Percentiles rank a stretch among this genome's conserved stretches.
Conservation (phyloP, 1,140 invertebrate species). For the Samia ricini region DNA sequence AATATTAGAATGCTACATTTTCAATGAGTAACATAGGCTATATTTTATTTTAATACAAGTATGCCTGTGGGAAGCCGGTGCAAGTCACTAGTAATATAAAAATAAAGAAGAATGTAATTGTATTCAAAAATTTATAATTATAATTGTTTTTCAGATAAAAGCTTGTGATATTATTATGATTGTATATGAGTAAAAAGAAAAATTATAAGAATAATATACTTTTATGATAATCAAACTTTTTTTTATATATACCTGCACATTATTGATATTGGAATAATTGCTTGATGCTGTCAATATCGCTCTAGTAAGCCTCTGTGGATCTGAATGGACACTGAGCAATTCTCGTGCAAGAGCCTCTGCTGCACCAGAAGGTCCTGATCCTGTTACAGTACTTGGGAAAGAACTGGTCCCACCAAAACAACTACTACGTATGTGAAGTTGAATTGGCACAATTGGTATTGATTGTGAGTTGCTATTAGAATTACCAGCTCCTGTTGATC, state of each 20-base stretch:
- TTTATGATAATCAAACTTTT: neutral
- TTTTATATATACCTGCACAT: constrained; percentile 51
- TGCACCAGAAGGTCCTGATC: constrained; percentile 51
- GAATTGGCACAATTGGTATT: constrained; percentile 45
- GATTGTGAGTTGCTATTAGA: constrained; percentile 61
- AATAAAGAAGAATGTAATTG: no score
- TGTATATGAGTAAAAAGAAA: neutral
- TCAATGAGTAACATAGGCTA: no score
- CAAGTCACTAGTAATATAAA: no score
- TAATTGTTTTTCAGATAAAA: no score
- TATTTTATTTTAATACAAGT: no score
- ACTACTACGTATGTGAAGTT: constrained; percentile 50
- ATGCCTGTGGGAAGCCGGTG: no score
- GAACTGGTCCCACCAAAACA: constrained; percentile 54
- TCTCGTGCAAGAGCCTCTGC: constrained; percentile 58
- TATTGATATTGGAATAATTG: constrained; percentile 62
- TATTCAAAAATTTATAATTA: no score
- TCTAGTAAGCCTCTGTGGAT: constrained; percentile 56
- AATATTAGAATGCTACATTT: no score
- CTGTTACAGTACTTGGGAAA: constrained; percentile 49
- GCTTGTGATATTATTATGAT: no score
- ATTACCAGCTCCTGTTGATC: constrained; percentile 67
- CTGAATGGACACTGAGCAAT: constrained; percentile 52
- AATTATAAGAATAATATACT: neutral
- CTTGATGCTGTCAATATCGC: constrained; percentile 61